Conservation (phyloP, 2,888 invertebrate genomes). For the Agrilus mali region DNA sequence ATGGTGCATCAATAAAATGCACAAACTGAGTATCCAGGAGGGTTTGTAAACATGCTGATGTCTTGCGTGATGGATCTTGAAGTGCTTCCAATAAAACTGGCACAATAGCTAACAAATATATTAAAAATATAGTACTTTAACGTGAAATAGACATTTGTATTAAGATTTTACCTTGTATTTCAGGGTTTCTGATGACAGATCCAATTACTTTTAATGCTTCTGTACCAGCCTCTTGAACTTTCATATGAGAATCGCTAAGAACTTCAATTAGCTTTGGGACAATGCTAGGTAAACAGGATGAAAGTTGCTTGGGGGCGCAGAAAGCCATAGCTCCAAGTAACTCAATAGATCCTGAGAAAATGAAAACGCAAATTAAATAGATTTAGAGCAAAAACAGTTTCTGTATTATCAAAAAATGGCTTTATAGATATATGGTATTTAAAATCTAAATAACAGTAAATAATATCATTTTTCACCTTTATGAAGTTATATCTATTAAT, state of each 20-base stretch:
- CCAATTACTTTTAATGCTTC: conserved; percentile 94
- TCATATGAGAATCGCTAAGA: conserved; percentile 92
- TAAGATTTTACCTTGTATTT: conserved; percentile 63
- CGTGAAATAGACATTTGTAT: neutral
- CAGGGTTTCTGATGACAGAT: conserved; percentile 95
- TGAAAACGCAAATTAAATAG: neutral
- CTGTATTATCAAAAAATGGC: neutral
- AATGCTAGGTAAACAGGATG: conserved; percentile 93
- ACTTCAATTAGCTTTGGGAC: conserved; percentile 96
- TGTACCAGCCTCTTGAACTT: conserved; percentile 93
- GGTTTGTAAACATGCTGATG: conserved; percentile 84
- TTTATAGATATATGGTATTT: conserved; percentile 1
- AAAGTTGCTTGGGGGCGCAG: conserved; percentile 97
- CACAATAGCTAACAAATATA: conserved; percentile 53
- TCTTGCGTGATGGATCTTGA: conserved; percentile 93
- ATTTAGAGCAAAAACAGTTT: neutral
- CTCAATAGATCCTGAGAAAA: conserved; percentile 72
- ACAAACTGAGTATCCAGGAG: conserved; percentile 94
- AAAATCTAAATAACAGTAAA: conserved; percentile 1
- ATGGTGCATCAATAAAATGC: conserved; percentile 98
- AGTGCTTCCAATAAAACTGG: conserved; percentile 78
- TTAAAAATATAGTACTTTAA: neutral
- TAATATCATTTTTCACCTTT: neutral
- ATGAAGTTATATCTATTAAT: too few relatives aligned
- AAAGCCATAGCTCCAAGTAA: conserved; percentile 96